Percentiles rank a stretch among this genome's conserved stretches.
Evolutionary conservation across 2,888 invertebrate genomes (phyloP).

Genomic region (Cheilosia vernalis): DNA sequence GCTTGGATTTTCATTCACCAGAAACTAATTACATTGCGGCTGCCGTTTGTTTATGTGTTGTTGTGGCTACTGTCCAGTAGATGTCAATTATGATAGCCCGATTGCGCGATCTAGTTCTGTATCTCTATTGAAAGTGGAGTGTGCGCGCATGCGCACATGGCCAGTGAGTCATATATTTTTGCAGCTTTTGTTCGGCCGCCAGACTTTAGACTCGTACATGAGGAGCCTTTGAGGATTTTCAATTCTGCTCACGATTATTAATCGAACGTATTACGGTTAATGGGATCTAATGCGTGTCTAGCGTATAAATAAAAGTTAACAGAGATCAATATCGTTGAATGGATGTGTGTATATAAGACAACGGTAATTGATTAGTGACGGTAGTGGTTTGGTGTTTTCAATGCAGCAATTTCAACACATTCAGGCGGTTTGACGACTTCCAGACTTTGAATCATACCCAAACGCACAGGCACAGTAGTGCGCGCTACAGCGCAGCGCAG

Average conservation of each 20-base stretch:
- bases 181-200: constrained; percentile 26
- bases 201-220: constrained; percentile 19
- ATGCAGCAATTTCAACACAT: constrained; percentile 66
- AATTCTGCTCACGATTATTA: constrained; percentile 70
- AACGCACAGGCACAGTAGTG: constrained; percentile 18
- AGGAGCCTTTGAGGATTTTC: constrained; percentile 52
- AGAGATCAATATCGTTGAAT: constrained; percentile 65
- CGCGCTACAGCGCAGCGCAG: neutral
- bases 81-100: constrained; percentile 73
- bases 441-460: constrained; percentile 62
- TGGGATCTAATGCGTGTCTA: constrained; percentile 74
- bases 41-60: constrained; percentile 30
- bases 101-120: constrained; percentile 58
- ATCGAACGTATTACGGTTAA: constrained; percentile 71
- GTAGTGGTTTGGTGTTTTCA: constrained; percentile 32
- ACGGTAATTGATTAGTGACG: constrained; percentile 67
- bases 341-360: constrained; percentile 47
- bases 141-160: constrained; percentile 62
- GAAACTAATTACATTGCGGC: constrained; percentile 67
- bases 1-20: constrained; percentile 10
- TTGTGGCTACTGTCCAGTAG: constrained; percentile 70
- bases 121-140: constrained; percentile 35
- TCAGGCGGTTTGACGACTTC: constrained; percentile 55
- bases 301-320: constrained; percentile 69
- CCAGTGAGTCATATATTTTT: constrained; percentile 54